A percentile compares a stretch with the other conserved stretches of the same genome.
Conservation (phyloP, 2,888 invertebrate genomes). For the Andrena dorsata region DNA sequence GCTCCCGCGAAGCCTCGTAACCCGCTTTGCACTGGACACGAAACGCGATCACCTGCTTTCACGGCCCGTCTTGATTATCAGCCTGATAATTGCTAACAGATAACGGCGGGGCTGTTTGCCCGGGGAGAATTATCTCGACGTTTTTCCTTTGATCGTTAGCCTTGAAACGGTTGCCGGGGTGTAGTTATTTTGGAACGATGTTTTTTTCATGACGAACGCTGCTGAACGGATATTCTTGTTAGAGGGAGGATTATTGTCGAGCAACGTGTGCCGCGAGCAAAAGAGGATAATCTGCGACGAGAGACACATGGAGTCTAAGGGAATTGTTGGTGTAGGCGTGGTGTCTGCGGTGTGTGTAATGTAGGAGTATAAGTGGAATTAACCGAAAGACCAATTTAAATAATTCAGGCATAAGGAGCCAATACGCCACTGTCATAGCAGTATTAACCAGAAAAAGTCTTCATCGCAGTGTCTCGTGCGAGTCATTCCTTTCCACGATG, state of each 20-base stretch:
- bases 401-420: too few species aligned
- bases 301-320: neutral
- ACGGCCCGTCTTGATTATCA: slow-evolving; percentile 25
- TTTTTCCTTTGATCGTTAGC: slow-evolving; percentile 39
- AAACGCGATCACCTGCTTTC: slow-evolving; percentile 22
- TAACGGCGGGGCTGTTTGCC: slow-evolving; percentile 3
- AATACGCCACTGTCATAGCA: too few species aligned
- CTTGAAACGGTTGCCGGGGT: slow-evolving; percentile 24
- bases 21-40: neutral
- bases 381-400: too few species aligned
- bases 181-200: slow-evolving; percentile 16
- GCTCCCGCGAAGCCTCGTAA: slow-evolving; percentile 1
- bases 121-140: slow-evolving; percentile 20
- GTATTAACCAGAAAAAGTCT: too few species aligned
- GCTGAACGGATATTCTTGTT: neutral
- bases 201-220: slow-evolving; percentile 6
- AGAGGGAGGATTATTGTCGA: neutral
- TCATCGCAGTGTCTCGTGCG: too few species aligned
- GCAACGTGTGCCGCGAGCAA: neutral
- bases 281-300: neutral
- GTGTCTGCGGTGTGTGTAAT: too few species aligned
- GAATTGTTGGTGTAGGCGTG: neutral
- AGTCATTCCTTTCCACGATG: neutral
- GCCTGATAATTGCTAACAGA: slow-evolving; percentile 20
- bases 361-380: too few species aligned